These are phyloP conservation scores for Spodoptera exigua DNA, from an alignment of 2,888 invertebrate genomes.

Conservation along the genomic window DNA sequence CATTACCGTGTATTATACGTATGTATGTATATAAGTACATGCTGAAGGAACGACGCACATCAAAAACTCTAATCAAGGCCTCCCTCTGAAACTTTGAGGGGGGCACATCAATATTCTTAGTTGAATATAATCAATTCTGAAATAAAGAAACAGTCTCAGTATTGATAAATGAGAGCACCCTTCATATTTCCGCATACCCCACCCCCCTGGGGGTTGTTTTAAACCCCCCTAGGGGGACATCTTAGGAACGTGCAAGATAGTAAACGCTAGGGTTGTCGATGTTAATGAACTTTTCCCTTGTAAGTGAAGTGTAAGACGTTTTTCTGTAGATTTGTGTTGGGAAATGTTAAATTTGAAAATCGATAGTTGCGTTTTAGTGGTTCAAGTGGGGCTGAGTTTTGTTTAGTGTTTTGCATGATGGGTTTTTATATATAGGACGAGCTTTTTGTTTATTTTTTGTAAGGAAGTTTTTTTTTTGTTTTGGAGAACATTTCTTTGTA, in stretches of 20 bases:
- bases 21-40: conserved; percentile 45
- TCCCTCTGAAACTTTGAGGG: conserved; percentile 73
- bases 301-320: conserved; percentile 62
- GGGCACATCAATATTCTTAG: conserved; percentile 87
- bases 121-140: conserved; percentile 89
- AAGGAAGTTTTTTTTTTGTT: no score
- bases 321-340: conserved; percentile 57
- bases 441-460: no score
- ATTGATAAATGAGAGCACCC: conserved; percentile 89
- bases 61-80: conserved; percentile 85
- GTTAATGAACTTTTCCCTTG: conserved; percentile 84
- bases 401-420: not conserved
- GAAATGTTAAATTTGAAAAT: conserved; percentile 21
- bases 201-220: conserved; percentile 64
- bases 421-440: no score
- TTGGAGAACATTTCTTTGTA: no score
- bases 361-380: conserved; percentile 21
- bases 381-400: not conserved
- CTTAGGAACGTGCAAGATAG: conserved; percentile 89
- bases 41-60: conserved; percentile 64
- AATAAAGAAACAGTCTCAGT: conserved; percentile 89
- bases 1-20: conserved; percentile 40
- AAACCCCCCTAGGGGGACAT: conserved; percentile 73
- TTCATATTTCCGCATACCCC: conserved; percentile 87
- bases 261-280: conserved; percentile 84